Evolutionary conservation across 2,888 invertebrate genomes (phyloP).

Genomic region (Meliscaeva auricollis): DNA sequence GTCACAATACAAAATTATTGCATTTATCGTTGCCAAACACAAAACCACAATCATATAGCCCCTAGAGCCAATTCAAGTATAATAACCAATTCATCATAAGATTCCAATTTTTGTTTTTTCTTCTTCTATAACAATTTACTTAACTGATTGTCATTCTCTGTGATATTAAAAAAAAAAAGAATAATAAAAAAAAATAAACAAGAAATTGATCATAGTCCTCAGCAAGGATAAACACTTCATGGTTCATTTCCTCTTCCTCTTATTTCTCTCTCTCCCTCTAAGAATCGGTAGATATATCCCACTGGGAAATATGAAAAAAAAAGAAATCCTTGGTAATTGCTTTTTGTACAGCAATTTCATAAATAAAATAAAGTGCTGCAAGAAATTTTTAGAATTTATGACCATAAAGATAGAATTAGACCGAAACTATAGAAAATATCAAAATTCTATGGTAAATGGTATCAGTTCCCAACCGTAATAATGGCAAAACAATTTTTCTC

Average conservation of each 20-base stretch:
- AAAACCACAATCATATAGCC: background rate
- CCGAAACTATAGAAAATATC: background rate
- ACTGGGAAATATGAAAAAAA: background rate
- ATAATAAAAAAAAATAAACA: background rate
- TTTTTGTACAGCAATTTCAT: constrained; percentile 10
- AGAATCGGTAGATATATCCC: background rate
- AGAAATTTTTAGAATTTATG: background rate
- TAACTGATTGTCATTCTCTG: constrained; percentile 22
- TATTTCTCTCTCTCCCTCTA: background rate
- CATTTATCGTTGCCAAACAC: constrained; percentile 6
- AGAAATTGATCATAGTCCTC: constrained; percentile 13
- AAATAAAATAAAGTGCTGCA: background rate
- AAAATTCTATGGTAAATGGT: no score
- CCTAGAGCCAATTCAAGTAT: constrained; percentile 3
- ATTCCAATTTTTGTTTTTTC: background rate
- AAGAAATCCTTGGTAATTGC: background rate
- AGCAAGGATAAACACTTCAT: constrained; percentile 5
- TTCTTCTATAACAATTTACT: background rate
- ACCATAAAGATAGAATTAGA: background rate
- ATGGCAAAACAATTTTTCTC: background rate
- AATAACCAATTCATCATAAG: constrained; percentile 17
- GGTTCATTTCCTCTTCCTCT: background rate
- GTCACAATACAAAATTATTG: background rate
- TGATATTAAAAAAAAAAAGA: background rate
- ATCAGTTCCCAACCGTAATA: background rate